A percentile compares a stretch with the other conserved stretches of the same genome.
Conservation (phyloP, 2,113 vertebrate genomes). For the Ibidorhyncha struthersii region DNA sequence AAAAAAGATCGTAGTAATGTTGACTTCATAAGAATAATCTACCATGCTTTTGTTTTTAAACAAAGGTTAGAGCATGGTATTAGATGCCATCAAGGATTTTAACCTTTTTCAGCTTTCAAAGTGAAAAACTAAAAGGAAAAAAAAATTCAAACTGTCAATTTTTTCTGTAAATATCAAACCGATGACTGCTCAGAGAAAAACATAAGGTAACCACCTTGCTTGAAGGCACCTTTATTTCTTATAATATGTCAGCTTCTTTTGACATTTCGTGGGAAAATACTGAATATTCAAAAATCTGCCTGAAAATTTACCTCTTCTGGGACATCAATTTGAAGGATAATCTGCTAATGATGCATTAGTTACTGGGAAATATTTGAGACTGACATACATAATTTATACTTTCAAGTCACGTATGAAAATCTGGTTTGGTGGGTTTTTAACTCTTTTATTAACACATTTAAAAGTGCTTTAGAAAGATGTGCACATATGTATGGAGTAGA, state of each 20-base stretch:
- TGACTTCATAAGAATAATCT: neutral
- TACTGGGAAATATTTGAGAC: conserved; percentile 22
- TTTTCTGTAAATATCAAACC: neutral
- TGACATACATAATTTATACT: conserved; percentile 8
- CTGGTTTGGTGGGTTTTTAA: neutral
- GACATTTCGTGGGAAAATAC: neutral
- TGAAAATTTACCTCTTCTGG: conserved; percentile 10
- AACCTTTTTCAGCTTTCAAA: neutral
- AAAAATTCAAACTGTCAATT: neutral
- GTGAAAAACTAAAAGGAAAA: neutral
- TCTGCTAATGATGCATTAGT: conserved; percentile 17
- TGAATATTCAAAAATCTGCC: conserved; percentile 18
- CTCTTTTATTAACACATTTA: neutral
- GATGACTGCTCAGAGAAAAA: neutral
- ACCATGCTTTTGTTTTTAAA: neutral
- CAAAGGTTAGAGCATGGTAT: neutral
- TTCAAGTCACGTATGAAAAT: neutral
- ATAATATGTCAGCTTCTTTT: neutral
- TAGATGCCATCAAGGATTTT: neutral
- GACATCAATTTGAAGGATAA: conserved; percentile 5
- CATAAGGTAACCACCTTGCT: neutral
- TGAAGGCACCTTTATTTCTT: neutral
- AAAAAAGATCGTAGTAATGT: neutral
- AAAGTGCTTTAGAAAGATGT: neutral
- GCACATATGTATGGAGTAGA: neutral